phyloP scores from a whole-genome alignment of 2,113 vertebrate genomes.

The Craseonycteris thonglongyai region DNA sequence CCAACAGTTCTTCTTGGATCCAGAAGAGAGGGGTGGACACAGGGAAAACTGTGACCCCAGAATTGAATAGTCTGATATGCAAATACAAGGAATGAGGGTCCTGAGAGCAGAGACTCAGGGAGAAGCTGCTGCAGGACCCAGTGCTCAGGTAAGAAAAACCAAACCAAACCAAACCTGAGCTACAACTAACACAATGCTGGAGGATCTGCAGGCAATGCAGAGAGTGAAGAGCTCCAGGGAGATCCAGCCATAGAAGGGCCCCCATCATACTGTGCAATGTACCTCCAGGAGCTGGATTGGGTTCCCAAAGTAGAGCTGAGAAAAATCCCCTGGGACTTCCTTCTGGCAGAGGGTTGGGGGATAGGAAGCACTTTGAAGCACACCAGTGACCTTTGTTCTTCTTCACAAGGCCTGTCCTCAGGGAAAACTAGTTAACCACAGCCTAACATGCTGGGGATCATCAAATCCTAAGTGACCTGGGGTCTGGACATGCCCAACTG shows the following conservation, averaged over 20 bases:
- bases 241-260: no score
- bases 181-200: neutral
- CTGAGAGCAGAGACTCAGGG: neutral
- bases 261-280: neutral
- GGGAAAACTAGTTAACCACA: neutral
- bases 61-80: neutral
- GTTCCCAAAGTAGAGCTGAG: neutral
- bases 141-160: neutral
- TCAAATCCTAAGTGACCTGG: neutral
- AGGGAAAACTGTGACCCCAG: neutral
- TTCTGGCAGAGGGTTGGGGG: neutral
- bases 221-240: neutral
- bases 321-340: neutral
- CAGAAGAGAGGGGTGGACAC: neutral
- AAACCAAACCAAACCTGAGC: no score
- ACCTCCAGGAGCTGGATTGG: neutral
- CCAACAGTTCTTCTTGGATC: neutral
- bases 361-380: neutral
- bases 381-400: neutral
- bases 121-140: neutral
- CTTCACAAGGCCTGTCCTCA: neutral
- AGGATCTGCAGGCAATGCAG: neutral
- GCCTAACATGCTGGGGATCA: neutral
- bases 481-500: neutral
- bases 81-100: fast-evolving